Evolutionary conservation across 2,888 invertebrate genomes (phyloP).

Genomic region (Phaonia tiefii): DNA sequence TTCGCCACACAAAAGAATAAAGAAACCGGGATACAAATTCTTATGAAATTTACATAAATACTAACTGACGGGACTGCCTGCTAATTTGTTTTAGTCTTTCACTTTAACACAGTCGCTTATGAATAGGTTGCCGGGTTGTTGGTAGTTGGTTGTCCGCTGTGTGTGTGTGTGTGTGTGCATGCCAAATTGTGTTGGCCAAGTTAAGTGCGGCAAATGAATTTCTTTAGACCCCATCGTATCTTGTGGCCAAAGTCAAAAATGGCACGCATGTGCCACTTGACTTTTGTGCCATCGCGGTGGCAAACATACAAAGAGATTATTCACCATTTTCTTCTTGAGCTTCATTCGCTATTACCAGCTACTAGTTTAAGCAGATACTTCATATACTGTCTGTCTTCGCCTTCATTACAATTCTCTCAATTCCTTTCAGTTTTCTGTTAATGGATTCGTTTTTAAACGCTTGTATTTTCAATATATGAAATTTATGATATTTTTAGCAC

Average conservation of each 20-base stretch:
- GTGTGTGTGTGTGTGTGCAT: not conserved
- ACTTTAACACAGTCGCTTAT: slow-evolving; percentile 45
- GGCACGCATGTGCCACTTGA: slow-evolving; percentile 64
- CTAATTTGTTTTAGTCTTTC: slow-evolving; percentile 56
- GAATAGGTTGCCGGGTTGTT: not conserved
- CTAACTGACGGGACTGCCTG: slow-evolving; percentile 5
- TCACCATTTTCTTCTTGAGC: slow-evolving; percentile 14
- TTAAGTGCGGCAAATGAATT: slow-evolving; percentile 17
- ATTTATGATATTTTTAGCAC: slow-evolving; percentile 20
- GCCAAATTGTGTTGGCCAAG: slow-evolving; percentile 6
- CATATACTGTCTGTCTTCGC: not conserved
- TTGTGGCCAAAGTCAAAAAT: slow-evolving; percentile 52
- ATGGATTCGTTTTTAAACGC: not conserved
- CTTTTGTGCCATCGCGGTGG: slow-evolving; percentile 39
- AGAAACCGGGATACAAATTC: slow-evolving; percentile 46
- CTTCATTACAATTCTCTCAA: slow-evolving; percentile 12
- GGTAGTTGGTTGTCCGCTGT: too few species aligned
- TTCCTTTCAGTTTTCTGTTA: slow-evolving; percentile 15
- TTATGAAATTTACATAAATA: slow-evolving; percentile 59
- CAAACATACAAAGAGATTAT: slow-evolving; percentile 30
- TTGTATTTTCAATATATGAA: slow-evolving; percentile 26
- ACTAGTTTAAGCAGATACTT: not conserved
- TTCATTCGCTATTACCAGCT: not conserved
- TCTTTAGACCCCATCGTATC: not conserved
- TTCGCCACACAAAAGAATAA: slow-evolving; percentile 1